These are phyloP conservation scores for Aspidoscelis tigris DNA, from an alignment of 2,113 vertebrate genomes.

Conservation along the genomic window DNA sequence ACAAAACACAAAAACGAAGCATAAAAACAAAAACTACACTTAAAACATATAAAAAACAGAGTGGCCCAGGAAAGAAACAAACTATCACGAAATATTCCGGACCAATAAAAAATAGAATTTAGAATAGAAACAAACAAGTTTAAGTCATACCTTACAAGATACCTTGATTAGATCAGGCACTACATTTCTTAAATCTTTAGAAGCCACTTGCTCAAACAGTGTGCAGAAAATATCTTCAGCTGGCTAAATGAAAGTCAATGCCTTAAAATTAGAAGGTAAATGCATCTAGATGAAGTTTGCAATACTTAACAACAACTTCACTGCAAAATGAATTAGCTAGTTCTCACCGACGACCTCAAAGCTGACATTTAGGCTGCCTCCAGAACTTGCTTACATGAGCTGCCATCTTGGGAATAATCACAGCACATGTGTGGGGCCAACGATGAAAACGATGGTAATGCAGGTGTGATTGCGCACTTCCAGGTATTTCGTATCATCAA, in stretches of 20 bases:
- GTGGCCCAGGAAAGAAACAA: too few species aligned
- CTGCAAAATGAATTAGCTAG: not conserved
- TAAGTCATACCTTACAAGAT: slow-evolving; percentile 83
- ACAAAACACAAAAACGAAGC: too few species aligned
- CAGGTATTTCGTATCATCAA: too few species aligned
- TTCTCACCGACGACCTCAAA: not conserved
- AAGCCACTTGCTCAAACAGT: slow-evolving; percentile 83
- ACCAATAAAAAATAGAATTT: not conserved
- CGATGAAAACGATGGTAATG: too few species aligned
- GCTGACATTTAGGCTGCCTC: too few species aligned
- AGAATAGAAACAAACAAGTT: slow-evolving; percentile 34
- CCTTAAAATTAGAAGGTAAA: not conserved
- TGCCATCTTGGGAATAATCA: too few species aligned
- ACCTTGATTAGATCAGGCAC: slow-evolving; percentile 81
- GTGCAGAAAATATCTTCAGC: slow-evolving; percentile 79
- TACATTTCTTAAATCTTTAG: slow-evolving; percentile 71
- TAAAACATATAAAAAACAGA: too few species aligned
- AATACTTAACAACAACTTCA: not conserved
- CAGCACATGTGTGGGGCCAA: too few species aligned
- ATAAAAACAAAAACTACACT: too few species aligned
- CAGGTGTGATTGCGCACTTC: too few species aligned
- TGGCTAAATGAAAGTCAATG: slow-evolving; percentile 76
- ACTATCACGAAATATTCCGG: not conserved
- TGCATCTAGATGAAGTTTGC: not conserved
- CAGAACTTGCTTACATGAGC: too few species aligned